Evolutionary conservation across 2,113 vertebrate species (phyloP).

Genomic region (Oostethus manadensis): DNA sequence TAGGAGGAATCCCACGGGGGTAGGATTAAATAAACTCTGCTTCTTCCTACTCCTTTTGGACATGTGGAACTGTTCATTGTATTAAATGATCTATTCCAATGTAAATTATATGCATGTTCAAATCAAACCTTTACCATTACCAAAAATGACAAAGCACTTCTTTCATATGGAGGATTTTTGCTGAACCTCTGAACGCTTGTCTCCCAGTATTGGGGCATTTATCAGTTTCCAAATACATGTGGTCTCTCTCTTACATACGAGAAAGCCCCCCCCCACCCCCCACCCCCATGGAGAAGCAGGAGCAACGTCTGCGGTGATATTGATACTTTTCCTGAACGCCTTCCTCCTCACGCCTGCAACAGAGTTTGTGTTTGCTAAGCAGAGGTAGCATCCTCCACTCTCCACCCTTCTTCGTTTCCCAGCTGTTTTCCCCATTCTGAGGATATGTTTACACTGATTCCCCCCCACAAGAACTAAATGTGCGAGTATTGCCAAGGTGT

Average conservation of each 20-base stretch:
- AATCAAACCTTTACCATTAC: too few relatives aligned
- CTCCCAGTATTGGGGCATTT: not conserved
- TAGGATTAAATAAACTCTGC: too few relatives aligned
- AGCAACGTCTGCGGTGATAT: constrained; percentile 36
- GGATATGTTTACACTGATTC: constrained; percentile 52
- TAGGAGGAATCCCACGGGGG: too few relatives aligned
- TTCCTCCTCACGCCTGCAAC: constrained; percentile 47
- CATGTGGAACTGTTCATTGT: too few relatives aligned
- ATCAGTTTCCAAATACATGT: constrained; percentile 6
- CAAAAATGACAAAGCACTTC: too few relatives aligned
- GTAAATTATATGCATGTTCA: too few relatives aligned
- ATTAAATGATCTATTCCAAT: too few relatives aligned
- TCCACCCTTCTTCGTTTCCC: constrained; percentile 46
- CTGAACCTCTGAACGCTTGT: not conserved
- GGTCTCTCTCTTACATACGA: not conserved
- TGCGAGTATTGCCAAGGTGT: constrained; percentile 19
- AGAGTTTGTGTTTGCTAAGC: constrained; percentile 61
- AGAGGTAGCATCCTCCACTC: constrained; percentile 50
- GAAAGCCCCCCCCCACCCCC: not conserved
- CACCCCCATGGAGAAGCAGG: constrained; percentile 33
- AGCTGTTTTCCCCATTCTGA: constrained; percentile 40
- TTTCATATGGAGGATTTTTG: not conserved
- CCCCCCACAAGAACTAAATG: not conserved
- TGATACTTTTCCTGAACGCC: constrained; percentile 53
- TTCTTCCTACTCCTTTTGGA: too few relatives aligned